Base-by-base conservation (phyloP, 2,888 invertebrate species). In the Chrysina gloriosa region DNA sequence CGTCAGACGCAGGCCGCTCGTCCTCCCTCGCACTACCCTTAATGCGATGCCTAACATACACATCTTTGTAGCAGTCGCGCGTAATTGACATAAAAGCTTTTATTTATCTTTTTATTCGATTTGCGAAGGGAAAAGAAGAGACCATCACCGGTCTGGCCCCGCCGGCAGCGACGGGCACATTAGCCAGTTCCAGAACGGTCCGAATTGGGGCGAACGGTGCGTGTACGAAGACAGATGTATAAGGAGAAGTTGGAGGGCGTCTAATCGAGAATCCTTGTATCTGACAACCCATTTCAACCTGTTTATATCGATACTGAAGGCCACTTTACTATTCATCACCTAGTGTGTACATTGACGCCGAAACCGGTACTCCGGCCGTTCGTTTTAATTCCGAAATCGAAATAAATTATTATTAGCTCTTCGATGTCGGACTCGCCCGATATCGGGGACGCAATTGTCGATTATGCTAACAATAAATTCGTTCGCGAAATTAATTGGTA, bases 181-280 rank as follows among this genome's bases (percentile, higher is more conserved):
- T 11, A 9, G 48, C 7, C 45, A n/a, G 48, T 25, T 11, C 9
- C 11, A 11, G 48, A 48, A n/a, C 11, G 9, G 3, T 36, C 0
- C 11, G 14, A 9, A 36, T 4, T n/a, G 9, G n/a, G 11, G 6
- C 21, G 25, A 42, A 45, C 45, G 63, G 48, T 16, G 65, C 34
- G 54, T 65, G 65, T 65, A 65, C 54, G 21, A 56, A 66, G 50
- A 48, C 67, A 67, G 67, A 67, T 67, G 67, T 67, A 48, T 21
- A 61, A 48, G 61, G 36, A 70, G 73, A 72, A 72, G 69, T 71
- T 67, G 65, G 68, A 73, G 73, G 75, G 73, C 71, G 75, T 77
- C 76, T 81, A 81, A 81, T 81, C 81, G 81, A 81, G 79, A 80
- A 79, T 80, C 77, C 80, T 80, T 81, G 81, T 81, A 80, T 75